A percentile compares a stretch with the other conserved stretches of the same genome.
Conservation (phyloP, 2,888 invertebrate species). For the Euphydryas editha region DNA sequence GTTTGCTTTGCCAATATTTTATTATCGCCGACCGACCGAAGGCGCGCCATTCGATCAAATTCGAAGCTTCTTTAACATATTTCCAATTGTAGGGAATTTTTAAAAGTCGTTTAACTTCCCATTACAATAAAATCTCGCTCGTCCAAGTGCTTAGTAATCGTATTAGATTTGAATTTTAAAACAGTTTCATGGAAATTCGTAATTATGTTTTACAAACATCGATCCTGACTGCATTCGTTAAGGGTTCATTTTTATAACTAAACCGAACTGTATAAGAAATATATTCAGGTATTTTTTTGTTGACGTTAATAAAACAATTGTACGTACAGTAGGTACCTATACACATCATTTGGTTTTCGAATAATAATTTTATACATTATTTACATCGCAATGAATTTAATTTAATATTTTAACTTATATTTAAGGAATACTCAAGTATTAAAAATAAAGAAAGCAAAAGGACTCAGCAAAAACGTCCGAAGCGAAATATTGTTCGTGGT, state of each 20-base stretch:
- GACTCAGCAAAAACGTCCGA: neutral
- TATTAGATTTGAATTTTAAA: slow-evolving; percentile 42
- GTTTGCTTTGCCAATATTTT: slow-evolving; percentile 48
- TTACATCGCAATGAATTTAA: too few species aligned
- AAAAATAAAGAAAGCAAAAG: neutral
- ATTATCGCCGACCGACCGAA: slow-evolving; percentile 43
- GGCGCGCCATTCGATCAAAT: slow-evolving; percentile 43
- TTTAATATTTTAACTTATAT: neutral
- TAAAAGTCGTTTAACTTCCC: slow-evolving; percentile 39
- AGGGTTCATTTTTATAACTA: slow-evolving; percentile 16
- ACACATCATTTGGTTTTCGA: neutral
- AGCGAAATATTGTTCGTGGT: slow-evolving; percentile 19
- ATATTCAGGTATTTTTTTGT: slow-evolving; percentile 3
- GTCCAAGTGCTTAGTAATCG: slow-evolving; percentile 38
- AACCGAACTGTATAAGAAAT: slow-evolving; percentile 35
- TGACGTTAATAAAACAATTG: neutral
- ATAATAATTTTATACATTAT: neutral
- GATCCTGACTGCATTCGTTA: slow-evolving; percentile 20
- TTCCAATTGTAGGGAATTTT: slow-evolving; percentile 31
- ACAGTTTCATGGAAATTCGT: slow-evolving; percentile 39
- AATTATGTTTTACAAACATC: slow-evolving; percentile 39
- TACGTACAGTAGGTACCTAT: too few species aligned
- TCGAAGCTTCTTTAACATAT: slow-evolving; percentile 39
- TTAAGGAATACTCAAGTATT: neutral
- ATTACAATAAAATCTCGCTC: slow-evolving; percentile 40